Base-by-base conservation (phyloP, 1,140 invertebrate genomes). In the Pogonomyrmex californicus region DNA sequence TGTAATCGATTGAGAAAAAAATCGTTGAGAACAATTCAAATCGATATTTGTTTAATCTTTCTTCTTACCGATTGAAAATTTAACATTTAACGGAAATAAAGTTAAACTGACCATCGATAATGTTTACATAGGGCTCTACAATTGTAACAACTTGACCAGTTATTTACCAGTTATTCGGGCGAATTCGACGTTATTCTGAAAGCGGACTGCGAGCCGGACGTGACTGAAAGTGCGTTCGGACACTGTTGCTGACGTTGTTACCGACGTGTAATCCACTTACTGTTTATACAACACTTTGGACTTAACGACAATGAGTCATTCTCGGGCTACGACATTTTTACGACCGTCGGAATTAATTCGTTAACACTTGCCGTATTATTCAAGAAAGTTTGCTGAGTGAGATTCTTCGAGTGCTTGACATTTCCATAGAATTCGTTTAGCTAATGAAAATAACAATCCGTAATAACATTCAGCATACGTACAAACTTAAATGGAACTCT, bases 161-260 rank as follows among this genome's bases (percentile, higher is more conserved):
- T 54, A 51, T 81, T 70, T n/a, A n/a, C n/a, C n/a, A n/a, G n/a
- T 23, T 56, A 23, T 41, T 68, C 77, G n/a, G n/a, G 7, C 54
- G 7, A 41, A 81, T 68, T 70, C 51, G 63, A 81, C 23, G 36
- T 23, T 47, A 17, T 5, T 44, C 49, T 49, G 51, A 81, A 70
- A 70, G 7, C 14, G 5, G 65, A 10, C 14, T 51, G n/a, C 33
- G n/a, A 56, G 14, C 44, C 78, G 77, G 47, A 81, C 63, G 78
- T 81, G 78, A 70, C 78, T 70, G 49, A 17, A 70, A 81, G 47
- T 56, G 23, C 36, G n/a, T 70, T 36, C 33, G 9, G 60, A 73
- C 87, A 88, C 83, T 79, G 70, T 68, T 75, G 41, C 70, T 73
- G 36, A 81, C 38, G 63, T 81, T 70, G 36, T 44, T 79, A 54